phyloP scores from a whole-genome alignment of 2,113 vertebrate species.

The Hyla sarda region DNA sequence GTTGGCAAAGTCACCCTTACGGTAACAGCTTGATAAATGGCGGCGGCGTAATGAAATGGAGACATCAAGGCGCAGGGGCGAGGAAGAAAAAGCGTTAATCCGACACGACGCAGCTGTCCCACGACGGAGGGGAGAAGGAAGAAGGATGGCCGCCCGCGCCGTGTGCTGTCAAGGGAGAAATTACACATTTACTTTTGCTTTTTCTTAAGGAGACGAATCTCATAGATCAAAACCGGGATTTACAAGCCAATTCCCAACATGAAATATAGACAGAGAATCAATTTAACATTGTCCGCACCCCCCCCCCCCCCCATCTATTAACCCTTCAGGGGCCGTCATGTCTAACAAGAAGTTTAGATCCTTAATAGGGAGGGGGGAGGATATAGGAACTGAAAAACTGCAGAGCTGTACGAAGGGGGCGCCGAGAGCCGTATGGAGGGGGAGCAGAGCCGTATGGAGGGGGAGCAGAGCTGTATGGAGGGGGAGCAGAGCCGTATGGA shows the following conservation, averaged over 20 bases:
- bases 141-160: slow-evolving; percentile 95
- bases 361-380: background rate
- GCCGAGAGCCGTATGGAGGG: too few species aligned
- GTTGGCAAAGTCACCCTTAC: slow-evolving; percentile 91
- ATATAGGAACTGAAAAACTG: background rate
- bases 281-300: slow-evolving; percentile 82
- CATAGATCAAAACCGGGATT: slow-evolving; percentile 98
- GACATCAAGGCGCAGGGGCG: slow-evolving; percentile 97
- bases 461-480: too few species aligned
- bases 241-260: slow-evolving; percentile 99
- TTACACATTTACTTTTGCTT: slow-evolving; percentile 99
- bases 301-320: background rate
- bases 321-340: background rate
- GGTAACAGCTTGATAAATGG: slow-evolving; percentile 93
- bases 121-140: slow-evolving; percentile 79
- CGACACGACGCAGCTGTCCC: slow-evolving; percentile 76
- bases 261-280: slow-evolving; percentile 99
- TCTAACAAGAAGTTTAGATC: background rate
- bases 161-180: slow-evolving; percentile 99
- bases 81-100: slow-evolving; percentile 78
- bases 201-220: slow-evolving; percentile 98
- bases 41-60: slow-evolving; percentile 97
- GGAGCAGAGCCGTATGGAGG: too few species aligned
- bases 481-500: too few species aligned
- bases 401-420: too few species aligned